Percentiles rank a stretch among this genome's conserved stretches.
These are phyloP conservation scores for Ctenomys sociabilis DNA, from an alignment of 2,113 vertebrate genomes.

Conservation along the genomic window DNA sequence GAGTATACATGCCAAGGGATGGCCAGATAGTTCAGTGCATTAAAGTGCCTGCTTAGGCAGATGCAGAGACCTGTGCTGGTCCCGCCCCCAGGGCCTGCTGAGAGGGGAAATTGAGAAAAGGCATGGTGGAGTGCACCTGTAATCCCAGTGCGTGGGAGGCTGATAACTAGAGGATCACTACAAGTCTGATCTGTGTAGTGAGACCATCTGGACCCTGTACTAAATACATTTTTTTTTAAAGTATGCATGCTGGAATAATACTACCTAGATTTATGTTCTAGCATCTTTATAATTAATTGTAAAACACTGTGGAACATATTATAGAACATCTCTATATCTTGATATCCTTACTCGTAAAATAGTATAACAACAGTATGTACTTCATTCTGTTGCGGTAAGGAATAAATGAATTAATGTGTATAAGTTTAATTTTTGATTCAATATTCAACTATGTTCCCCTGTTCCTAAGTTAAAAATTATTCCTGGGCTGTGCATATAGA, in stretches of 20 bases:
- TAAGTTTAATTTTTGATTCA: background rate
- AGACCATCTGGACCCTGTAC: too few relatives aligned
- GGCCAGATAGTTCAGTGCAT: too few relatives aligned
- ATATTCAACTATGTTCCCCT: slow-evolving; percentile 14
- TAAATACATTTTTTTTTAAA: too few relatives aligned
- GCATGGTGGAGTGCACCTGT: too few relatives aligned
- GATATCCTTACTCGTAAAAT: slow-evolving; percentile 33
- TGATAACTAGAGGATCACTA: too few relatives aligned
- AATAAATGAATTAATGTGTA: background rate
- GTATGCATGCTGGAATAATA: background rate
- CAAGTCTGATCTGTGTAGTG: too few relatives aligned
- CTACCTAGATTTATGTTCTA: background rate
- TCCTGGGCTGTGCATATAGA: background rate
- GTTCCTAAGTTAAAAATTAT: slow-evolving; percentile 3
- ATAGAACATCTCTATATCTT: background rate
- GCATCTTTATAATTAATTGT: slow-evolving; percentile 13
- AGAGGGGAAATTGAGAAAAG: too few relatives aligned
- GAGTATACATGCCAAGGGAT: background rate
- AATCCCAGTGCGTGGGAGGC: too few relatives aligned
- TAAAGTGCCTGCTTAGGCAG: too few relatives aligned
- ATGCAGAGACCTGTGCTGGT: too few relatives aligned
- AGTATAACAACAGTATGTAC: background rate
- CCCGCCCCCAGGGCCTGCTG: too few relatives aligned
- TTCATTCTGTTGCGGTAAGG: background rate
- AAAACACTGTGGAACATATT: background rate